phyloP scores from a whole-genome alignment of 2,113 vertebrate genomes.

The Nyctibius bracteatus region DNA sequence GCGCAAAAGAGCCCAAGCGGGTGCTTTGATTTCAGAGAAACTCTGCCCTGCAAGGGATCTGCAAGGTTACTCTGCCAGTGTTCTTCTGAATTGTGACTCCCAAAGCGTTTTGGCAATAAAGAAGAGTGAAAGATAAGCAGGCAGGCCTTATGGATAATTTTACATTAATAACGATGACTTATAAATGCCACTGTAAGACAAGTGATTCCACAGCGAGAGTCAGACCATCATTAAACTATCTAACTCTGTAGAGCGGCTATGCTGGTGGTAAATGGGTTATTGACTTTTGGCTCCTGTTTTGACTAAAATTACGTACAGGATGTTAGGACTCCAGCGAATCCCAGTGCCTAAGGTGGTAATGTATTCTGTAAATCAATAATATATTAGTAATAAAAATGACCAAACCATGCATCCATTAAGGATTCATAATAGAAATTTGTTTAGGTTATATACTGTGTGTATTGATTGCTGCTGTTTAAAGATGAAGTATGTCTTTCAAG shows the following conservation, averaged over 20 bases:
- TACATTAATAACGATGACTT: conserved; percentile 37
- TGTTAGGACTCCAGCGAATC: conserved; percentile 45
- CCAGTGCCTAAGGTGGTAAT: conserved; percentile 27
- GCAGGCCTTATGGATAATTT: conserved; percentile 19
- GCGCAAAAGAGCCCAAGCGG: neutral
- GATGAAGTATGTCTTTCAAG: conserved; percentile 41
- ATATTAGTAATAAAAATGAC: conserved; percentile 65
- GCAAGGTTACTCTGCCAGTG: neutral
- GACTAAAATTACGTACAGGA: conserved; percentile 17
- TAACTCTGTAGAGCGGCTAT: neutral
- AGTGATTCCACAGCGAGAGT: neutral
- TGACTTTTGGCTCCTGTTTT: conserved; percentile 49
- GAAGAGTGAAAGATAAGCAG: conserved; percentile 1
- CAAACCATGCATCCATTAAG: conserved; percentile 47
- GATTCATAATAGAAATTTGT: conserved; percentile 62
- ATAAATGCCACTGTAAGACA: conserved; percentile 7
- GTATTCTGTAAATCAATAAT: conserved; percentile 59
- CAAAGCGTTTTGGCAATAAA: neutral
- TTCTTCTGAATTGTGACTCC: conserved; percentile 4
- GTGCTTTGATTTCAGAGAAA: conserved; percentile 29
- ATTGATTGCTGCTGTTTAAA: conserved; percentile 57
- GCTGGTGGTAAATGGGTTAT: conserved; percentile 63
- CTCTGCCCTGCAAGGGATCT: neutral
- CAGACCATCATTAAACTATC: conserved; percentile 29
- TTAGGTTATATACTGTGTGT: conserved; percentile 34